Base-by-base conservation (phyloP, 1,140 invertebrate genomes). In the Tetramorium alpestre region DNA sequence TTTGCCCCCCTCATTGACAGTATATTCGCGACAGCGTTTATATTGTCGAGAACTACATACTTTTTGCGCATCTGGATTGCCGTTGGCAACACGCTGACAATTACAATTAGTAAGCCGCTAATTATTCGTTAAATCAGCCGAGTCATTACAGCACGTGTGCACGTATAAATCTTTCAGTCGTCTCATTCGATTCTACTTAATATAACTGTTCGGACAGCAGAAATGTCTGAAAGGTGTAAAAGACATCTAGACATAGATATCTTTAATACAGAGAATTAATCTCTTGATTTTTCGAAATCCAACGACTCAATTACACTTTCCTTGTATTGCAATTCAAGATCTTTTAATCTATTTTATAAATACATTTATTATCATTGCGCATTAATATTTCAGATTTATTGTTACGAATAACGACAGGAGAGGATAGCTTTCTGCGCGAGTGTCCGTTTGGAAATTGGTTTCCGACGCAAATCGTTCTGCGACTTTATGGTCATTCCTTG, bases 111-210 rank as follows among this genome's bases (percentile, higher is more conserved):
- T 0, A 16, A 6, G 25, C 38, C 13, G 18, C 18, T 13, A 75
- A 62, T 84, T 84, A 47, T 62, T 60, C 25, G 7, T 2, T 75
- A 62, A 60, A 75, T 75, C 11, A 62, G 54, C n/a, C 41, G 25
- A 75, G 25, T 49, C 13, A 49, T 73, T 58, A 25, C 16, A 38
- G n/a, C 18, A 56, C 38, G 33, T 16, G 41, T 47, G 28, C n/a
- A 16, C 5, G 41, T 16, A 18, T 16, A 38, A 47, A 44, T 47
- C 38, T 82, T 73, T 69, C 47, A 18, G 38, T 25, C 41, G 33
- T 22, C n/a, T 62, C 25, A 28, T 73, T 84, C n/a, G 33, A n/a
- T 49, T 84, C 25, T 38, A 54, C 44, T 54, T 54, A 25, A 67
- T 44, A 51, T 44, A 51, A 69, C 8, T 7, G 8, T 18, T 44